Conservation (phyloP, 2,113 vertebrate genomes). For the Zosterops pallidus region DNA sequence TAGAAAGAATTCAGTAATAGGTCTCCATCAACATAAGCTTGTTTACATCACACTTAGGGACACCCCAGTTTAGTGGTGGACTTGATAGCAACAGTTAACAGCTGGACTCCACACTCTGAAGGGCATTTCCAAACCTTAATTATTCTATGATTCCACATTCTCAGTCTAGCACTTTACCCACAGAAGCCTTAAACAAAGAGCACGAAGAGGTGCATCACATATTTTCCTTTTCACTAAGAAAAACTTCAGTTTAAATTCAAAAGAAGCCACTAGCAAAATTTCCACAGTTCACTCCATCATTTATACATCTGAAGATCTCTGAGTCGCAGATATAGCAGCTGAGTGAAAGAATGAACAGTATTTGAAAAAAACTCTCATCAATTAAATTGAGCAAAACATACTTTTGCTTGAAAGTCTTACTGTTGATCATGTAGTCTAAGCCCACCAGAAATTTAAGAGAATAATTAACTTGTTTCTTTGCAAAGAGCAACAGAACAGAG, state of each 20-base stretch:
- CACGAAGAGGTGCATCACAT: background rate
- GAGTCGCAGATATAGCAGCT: background rate
- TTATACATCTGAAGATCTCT: background rate
- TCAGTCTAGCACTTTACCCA: background rate
- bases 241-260: background rate
- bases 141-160: background rate
- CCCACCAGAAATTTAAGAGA: background rate
- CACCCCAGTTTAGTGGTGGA: background rate
- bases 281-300: background rate
- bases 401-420: background rate
- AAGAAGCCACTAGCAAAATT: background rate
- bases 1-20: background rate
- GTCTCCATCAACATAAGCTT: background rate
- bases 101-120: background rate
- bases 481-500: background rate
- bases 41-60: accelerated
- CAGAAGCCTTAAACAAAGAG: background rate
- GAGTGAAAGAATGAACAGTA: background rate
- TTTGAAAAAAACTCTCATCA: background rate
- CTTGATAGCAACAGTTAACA: accelerated
- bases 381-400: background rate
- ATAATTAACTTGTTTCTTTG: background rate
- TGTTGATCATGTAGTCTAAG: background rate
- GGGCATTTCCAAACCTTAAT: background rate
- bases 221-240: background rate